A percentile compares a stretch with the other conserved stretches of the same genome.
These are phyloP conservation scores for Lepisosteus oculatus DNA, from an alignment of 2,113 vertebrate genomes.

Conservation along the genomic window DNA sequence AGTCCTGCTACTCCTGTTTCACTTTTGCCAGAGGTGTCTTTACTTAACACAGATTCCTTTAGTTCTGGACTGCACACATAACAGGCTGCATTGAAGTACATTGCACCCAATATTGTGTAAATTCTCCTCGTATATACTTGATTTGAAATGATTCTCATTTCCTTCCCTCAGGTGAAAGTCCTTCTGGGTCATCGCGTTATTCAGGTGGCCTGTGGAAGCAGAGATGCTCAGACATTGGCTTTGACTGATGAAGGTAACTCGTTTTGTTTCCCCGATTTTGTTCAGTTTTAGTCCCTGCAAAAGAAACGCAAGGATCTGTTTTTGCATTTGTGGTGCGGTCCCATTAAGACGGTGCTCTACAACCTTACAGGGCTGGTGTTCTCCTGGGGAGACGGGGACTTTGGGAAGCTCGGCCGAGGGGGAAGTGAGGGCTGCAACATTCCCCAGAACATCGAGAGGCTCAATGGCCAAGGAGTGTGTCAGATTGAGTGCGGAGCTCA, in stretches of 20 bases:
- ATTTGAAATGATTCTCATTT: not conserved
- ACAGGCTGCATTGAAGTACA: too few species aligned
- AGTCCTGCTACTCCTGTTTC: not conserved
- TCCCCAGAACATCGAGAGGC: slow-evolving; percentile 96
- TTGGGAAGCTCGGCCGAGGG: slow-evolving; percentile 93
- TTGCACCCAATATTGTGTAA: too few species aligned
- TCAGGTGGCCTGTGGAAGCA: slow-evolving; percentile 95
- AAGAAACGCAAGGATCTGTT: too few species aligned
- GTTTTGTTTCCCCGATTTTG: too few species aligned
- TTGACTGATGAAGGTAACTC: slow-evolving; percentile 90
- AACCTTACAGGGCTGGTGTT: slow-evolving; percentile 82
- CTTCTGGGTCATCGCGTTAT: slow-evolving; percentile 92
- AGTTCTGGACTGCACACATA: too few species aligned
- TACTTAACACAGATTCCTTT: too few species aligned
- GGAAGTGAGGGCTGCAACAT: slow-evolving; percentile 97
- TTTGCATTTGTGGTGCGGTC: not conserved
- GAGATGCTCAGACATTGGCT: slow-evolving; percentile 94
- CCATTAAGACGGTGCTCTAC: not conserved
- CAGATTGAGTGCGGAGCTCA: slow-evolving; percentile 98
- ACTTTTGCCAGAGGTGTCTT: not conserved
- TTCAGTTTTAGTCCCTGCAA: too few species aligned
- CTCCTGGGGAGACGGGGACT: slow-evolving; percentile 97
- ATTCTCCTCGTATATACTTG: not conserved
- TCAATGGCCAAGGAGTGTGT: slow-evolving; percentile 91
- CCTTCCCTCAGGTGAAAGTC: slow-evolving; percentile 81